These are phyloP conservation scores for Eupeodes latifasciatus DNA, from an alignment of 2,888 invertebrate species.

Conservation along the genomic window DNA sequence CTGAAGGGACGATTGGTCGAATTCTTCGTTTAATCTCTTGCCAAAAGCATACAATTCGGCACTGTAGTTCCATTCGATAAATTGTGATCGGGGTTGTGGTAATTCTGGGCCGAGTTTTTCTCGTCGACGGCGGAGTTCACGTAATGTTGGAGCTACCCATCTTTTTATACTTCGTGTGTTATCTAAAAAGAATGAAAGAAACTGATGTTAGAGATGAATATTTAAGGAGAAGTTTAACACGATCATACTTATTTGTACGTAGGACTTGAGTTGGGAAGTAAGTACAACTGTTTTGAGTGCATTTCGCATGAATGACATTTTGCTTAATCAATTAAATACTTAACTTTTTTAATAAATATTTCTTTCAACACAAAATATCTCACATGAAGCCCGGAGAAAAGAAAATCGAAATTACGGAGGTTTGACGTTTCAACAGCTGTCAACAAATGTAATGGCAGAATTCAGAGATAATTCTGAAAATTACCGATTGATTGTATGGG, in stretches of 20 bases:
- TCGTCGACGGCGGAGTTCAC: constrained; percentile 86
- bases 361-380: background rate
- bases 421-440: constrained; percentile 2
- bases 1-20: constrained; percentile 88
- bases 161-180: constrained; percentile 83
- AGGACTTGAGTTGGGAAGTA: constrained; percentile 45
- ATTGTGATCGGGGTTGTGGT: constrained; percentile 86
- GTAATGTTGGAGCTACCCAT: constrained; percentile 89
- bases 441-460: background rate
- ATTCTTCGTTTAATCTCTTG: constrained; percentile 92
- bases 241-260: constrained; percentile 46
- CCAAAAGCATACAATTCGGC: constrained; percentile 95
- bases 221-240: background rate
- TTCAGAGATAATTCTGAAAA: background rate
- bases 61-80: constrained; percentile 94
- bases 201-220: background rate
- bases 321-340: background rate
- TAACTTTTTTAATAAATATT: background rate
- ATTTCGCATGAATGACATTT: constrained; percentile 66
- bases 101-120: constrained; percentile 86
- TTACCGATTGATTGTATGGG: background rate
- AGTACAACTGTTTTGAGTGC: constrained; percentile 49
- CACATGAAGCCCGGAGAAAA: background rate
- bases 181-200: constrained; percentile 22
- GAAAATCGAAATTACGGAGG: background rate